Conservation (phyloP, 1,140 invertebrate genomes). For the Pseudomyrmex gracilis region DNA sequence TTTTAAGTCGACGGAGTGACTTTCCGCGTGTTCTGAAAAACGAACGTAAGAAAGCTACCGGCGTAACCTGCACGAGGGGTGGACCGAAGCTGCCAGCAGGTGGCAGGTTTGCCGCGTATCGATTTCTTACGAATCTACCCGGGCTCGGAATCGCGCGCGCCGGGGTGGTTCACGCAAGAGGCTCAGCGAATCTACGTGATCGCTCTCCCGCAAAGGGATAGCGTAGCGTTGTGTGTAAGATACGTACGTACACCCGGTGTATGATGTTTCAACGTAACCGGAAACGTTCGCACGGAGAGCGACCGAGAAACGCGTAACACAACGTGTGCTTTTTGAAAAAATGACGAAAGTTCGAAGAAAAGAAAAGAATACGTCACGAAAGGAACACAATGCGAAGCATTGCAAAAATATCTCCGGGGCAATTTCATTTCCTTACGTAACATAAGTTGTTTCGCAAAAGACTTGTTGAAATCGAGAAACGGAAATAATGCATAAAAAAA, state of each 20-base stretch:
- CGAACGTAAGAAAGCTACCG: constrained; percentile 49
- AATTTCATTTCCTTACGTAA: too few species aligned
- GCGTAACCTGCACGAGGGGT: constrained; percentile 69
- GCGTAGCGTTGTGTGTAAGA: too few species aligned
- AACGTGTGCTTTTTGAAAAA: background rate
- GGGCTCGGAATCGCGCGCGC: constrained; percentile 67
- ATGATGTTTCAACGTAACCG: constrained; percentile 1
- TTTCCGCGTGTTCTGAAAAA: constrained; percentile 40
- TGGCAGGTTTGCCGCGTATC: constrained; percentile 82
- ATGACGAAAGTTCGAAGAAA: too few species aligned
- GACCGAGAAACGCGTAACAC: background rate
- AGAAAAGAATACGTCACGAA: too few species aligned
- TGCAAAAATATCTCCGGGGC: too few species aligned
- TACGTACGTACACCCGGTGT: background rate
- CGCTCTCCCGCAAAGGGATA: constrained; percentile 9
- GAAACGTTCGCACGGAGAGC: background rate
- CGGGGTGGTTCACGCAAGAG: constrained; percentile 50
- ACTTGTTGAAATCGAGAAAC: too few species aligned
- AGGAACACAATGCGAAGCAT: too few species aligned
- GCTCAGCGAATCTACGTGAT: constrained; percentile 46
- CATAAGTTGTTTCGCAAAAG: too few species aligned
- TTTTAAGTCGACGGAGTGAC: constrained; percentile 18
- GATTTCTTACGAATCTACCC: constrained; percentile 83
- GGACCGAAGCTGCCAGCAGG: constrained; percentile 80
- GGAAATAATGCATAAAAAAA: too few species aligned